These are phyloP conservation scores for Oxygymnocypris stewartii DNA, from an alignment of 2,113 vertebrate genomes.

Conservation along the genomic window DNA sequence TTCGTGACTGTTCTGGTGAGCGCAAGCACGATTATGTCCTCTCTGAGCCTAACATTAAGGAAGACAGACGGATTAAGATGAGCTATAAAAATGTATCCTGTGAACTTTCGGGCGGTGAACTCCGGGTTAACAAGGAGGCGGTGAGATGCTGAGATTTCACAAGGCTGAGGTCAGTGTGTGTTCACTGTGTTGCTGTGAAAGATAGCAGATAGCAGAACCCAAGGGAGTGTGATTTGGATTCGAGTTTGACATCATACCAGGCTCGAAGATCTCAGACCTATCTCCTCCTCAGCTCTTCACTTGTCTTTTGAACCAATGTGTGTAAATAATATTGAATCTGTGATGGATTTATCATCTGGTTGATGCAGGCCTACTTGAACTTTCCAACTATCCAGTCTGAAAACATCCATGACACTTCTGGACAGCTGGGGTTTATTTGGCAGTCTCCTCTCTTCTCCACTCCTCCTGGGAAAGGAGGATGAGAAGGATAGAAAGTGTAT, in stretches of 20 bases:
- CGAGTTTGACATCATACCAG: constrained; percentile 23
- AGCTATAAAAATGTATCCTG: constrained; percentile 28
- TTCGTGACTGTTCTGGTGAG: not conserved
- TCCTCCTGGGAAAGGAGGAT: not conserved
- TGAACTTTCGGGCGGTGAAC: constrained; percentile 14
- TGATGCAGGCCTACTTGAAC: constrained; percentile 3
- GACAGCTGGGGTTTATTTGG: constrained; percentile 41
- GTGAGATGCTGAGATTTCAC: not conserved
- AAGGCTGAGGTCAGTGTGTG: constrained; percentile 18
- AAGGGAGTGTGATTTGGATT: constrained; percentile 5
- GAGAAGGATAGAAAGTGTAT: not conserved
- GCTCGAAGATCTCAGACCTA: not conserved
- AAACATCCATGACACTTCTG: constrained; percentile 24
- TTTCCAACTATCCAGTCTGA: constrained; percentile 19
- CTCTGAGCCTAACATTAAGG: constrained; percentile 6
- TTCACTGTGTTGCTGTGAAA: constrained; percentile 34
- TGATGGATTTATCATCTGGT: constrained; percentile 17
- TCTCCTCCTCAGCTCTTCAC: not conserved
- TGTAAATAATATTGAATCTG: constrained; percentile 12
- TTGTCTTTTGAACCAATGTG: constrained; percentile 18
- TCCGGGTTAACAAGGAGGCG: not conserved
- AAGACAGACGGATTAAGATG: constrained; percentile 44
- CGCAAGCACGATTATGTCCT: constrained; percentile 3
- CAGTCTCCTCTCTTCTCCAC: not conserved
- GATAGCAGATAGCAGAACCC: constrained; percentile 29